Base-by-base conservation (phyloP, 2,888 invertebrate species). In the Pollenia amentaria region DNA sequence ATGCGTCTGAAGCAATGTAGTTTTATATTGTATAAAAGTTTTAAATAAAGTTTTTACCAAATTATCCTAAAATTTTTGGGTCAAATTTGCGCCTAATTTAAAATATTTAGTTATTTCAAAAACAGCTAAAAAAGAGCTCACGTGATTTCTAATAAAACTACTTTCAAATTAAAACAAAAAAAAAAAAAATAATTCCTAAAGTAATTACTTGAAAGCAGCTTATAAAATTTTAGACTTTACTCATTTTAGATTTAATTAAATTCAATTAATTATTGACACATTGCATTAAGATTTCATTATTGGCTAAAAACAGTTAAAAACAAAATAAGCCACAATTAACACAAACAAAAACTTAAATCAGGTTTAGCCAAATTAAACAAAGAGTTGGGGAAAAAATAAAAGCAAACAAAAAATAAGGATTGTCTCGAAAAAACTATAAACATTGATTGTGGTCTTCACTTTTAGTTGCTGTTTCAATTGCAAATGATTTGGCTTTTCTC, bases 221-320 rank as follows among this genome's bases (percentile, higher is more conserved):
- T 38, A n/a, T 72, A 44, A 44, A 57, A 44, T 44, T 57, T 62
- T 51, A 38, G 57, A 42, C n/a, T 69, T 53, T 62, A 64, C 10
- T n/a, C 29, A 60, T 60, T 44, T n/a, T 10, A 73, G 89, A 88
- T 90, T 91, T 91, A 92, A 92, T 92, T 92, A 90, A 91, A 92
- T 92, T 89, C 91, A 92, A 92, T 92, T 92, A 92, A 92, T 92
- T 92, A 92, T 91, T 92, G 91, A 92, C 92, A 92, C 92, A 91
- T 92, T 91, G 91, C 85, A 89, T 80, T 82, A 88, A 88, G 88
- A 89, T 90, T 90, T 88, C 88, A 86, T 89, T 89, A 88, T 87
- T 87, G 86, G 84, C 76, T 72, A 87, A 44, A 44, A 60, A 73
- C 76, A 72, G 67, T 67, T 76, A 76, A 64, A 57, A 14, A 44